These are phyloP conservation scores for Ernsta delagoae DNA, from an alignment of 2,888 invertebrate species.

Conservation along the genomic window DNA sequence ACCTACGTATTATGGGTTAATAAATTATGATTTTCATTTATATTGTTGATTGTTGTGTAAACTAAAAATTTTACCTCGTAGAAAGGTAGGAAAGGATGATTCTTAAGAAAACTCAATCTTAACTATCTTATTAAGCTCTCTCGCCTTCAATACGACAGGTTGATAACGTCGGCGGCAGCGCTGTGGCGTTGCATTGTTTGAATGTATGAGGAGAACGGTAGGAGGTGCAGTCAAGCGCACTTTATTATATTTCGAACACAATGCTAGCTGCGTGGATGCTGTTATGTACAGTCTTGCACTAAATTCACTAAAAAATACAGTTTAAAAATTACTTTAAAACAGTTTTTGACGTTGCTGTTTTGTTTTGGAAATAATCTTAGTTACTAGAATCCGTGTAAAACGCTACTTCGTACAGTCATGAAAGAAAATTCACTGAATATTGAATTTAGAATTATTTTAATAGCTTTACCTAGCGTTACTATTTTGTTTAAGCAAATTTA, in stretches of 20 bases:
- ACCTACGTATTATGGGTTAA: too few species aligned
- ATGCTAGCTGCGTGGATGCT: conserved; percentile 52
- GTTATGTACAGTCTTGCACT: conserved; percentile 45
- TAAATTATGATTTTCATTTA: too few species aligned
- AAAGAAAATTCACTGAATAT: too few species aligned
- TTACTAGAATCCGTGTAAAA: too few species aligned
- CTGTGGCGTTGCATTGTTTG: conserved; percentile 50
- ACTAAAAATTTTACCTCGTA: too few species aligned
- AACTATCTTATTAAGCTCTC: background rate
- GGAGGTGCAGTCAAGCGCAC: conserved; percentile 61
- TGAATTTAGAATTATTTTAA: too few species aligned
- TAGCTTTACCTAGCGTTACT: too few species aligned
- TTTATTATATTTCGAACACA: conserved; percentile 64
- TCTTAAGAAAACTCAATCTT: too few species aligned
- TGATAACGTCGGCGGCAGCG: background rate
- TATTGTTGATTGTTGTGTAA: too few species aligned
- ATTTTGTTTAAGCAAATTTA: too few species aligned
- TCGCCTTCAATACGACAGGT: conserved; percentile 4
- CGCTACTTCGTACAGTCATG: too few species aligned
- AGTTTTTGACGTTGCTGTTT: background rate
- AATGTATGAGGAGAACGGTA: conserved; percentile 47
- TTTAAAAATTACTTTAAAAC: background rate
- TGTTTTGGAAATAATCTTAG: background rate
- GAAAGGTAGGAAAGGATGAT: background rate
- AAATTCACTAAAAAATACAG: background rate